A percentile compares a stretch with the other conserved stretches of the same genome.
phyloP scores from a whole-genome alignment of 2,888 invertebrate species.

The Ennomos quercinarius region DNA sequence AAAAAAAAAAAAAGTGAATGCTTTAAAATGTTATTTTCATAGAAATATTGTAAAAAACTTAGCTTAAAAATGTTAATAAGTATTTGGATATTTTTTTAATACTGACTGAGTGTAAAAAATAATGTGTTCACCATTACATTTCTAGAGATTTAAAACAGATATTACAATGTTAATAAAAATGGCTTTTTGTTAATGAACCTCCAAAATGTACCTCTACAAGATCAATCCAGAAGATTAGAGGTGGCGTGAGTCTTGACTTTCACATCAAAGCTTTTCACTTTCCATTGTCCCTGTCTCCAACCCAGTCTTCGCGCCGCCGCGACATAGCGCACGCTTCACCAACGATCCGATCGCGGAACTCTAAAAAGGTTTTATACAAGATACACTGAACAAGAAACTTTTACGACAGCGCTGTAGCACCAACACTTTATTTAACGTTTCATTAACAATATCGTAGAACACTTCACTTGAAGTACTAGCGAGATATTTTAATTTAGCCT shows the following conservation, averaged over 20 bases:
- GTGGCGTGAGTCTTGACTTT: constrained; percentile 34
- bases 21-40: too few species aligned
- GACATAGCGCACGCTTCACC: constrained; percentile 20
- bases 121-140: too few species aligned
- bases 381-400: constrained; percentile 54
- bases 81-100: too few species aligned
- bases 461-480: constrained; percentile 50
- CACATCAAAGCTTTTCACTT: constrained; percentile 36
- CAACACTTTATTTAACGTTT: constrained; percentile 50
- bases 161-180: too few species aligned
- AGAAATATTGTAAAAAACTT: too few species aligned
- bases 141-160: too few species aligned
- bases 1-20: too few species aligned
- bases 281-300: constrained; percentile 33
- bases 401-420: constrained; percentile 49
- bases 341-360: constrained; percentile 35
- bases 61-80: too few species aligned
- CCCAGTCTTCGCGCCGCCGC: constrained; percentile 18
- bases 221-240: constrained; percentile 31
- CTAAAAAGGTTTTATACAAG: constrained; percentile 38
- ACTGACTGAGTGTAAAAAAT: too few species aligned
- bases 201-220: constrained; percentile 14
- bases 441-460: constrained; percentile 47
- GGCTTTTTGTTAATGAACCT: neutral
- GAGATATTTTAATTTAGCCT: constrained; percentile 69